Percentiles rank a stretch among this genome's conserved stretches.
Conservation (phyloP, 2,797 vertebrate genomes). For the Oceanodroma leucorhoa region DNA sequence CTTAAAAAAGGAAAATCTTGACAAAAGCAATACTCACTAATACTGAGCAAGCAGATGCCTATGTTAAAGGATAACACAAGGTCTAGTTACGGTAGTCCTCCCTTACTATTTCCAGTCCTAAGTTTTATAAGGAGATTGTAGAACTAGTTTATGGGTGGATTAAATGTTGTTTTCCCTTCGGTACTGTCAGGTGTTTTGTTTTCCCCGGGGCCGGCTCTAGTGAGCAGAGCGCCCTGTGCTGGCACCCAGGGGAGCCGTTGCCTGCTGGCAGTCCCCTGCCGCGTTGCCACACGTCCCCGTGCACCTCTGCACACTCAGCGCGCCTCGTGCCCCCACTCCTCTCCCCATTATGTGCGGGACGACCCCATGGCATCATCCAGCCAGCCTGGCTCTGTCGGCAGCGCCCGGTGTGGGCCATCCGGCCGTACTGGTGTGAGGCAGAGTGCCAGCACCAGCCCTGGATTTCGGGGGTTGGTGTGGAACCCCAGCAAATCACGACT, state of each 20-base stretch:
- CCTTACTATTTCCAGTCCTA: background rate
- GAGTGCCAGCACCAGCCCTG: background rate
- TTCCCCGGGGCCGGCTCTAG: background rate
- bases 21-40: background rate
- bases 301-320: background rate
- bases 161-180: background rate
- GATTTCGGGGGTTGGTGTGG: background rate
- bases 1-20: background rate
- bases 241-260: accelerated
- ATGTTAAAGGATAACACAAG: background rate
- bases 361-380: background rate
- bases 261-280: background rate
- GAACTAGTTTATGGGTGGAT: background rate
- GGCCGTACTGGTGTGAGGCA: background rate
- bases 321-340: accelerated
- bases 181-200: background rate
- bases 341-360: accelerated
- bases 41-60: background rate
- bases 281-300: accelerated
- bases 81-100: background rate
- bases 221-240: background rate
- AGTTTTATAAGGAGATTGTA: background rate
- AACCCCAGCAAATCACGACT: accelerated
- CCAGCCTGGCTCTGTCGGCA: accelerated
- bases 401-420: accelerated